Conservation (phyloP, 2,113 vertebrate genomes). For the Cyphomyrus discorhynchus region DNA sequence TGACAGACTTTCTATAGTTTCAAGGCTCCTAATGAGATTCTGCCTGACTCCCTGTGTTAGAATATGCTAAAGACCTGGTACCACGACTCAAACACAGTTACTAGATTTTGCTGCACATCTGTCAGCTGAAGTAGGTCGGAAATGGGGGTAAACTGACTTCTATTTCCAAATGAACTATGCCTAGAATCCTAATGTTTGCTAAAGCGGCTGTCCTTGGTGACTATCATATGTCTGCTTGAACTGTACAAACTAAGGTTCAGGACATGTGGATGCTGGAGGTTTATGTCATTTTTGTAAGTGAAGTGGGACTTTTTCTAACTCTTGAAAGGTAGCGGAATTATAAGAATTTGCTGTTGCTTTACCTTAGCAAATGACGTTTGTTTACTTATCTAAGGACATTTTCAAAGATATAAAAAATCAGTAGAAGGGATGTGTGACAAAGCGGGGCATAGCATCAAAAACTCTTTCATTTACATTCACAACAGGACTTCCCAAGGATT, state of each 20-base stretch:
- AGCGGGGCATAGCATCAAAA: background rate
- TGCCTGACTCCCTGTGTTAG: background rate
- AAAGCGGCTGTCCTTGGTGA: background rate
- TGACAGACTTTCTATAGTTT: background rate
- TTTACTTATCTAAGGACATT: background rate
- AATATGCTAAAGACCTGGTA: background rate
- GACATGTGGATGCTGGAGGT: background rate
- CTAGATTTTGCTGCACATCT: background rate
- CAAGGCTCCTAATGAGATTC: background rate
- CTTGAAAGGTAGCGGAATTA: background rate
- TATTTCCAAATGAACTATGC: background rate
- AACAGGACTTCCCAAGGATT: background rate
- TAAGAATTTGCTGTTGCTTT: background rate
- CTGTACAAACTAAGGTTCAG: background rate
- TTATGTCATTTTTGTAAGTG: background rate
- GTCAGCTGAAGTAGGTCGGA: background rate
- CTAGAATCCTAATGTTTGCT: background rate
- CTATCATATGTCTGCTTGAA: background rate
- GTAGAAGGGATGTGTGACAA: background rate
- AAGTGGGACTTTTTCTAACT: background rate
- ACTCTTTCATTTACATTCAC: background rate
- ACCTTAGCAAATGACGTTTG: background rate
- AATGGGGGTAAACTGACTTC: background rate
- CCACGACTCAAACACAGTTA: background rate
- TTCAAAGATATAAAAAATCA: background rate